Evolutionary conservation across 2,797 vertebrate genomes (phyloP).

Genomic region (Mormyrus proboscirostris): DNA sequence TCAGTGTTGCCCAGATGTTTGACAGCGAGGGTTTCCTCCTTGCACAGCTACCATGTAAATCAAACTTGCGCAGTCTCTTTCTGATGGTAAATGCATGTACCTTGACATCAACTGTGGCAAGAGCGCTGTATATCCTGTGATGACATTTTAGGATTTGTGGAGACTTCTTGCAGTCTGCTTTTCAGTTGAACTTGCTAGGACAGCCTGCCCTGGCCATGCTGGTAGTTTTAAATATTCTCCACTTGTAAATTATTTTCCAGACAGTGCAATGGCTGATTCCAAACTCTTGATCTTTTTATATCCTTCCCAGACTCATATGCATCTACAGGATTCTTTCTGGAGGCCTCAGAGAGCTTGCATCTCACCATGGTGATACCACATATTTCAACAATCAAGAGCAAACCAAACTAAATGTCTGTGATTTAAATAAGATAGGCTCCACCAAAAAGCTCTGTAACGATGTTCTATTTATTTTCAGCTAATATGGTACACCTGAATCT

Average conservation of each 20-base stretch:
- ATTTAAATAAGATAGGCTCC: background rate
- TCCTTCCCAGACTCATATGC: background rate
- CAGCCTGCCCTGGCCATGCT: background rate
- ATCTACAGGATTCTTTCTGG: background rate
- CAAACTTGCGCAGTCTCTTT: background rate
- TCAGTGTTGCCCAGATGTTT: background rate
- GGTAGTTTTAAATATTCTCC: background rate
- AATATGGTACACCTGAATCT: background rate
- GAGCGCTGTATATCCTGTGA: background rate
- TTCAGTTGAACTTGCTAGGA: background rate
- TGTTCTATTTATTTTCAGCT: background rate
- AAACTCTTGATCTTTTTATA: background rate
- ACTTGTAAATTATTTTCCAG: background rate
- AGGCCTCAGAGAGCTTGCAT: background rate
- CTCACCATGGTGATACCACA: background rate
- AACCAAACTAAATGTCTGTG: background rate
- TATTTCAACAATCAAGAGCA: background rate
- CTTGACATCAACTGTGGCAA: background rate
- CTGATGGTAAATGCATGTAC: background rate
- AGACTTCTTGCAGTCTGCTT: background rate
- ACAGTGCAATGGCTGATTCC: background rate
- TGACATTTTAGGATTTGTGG: background rate
- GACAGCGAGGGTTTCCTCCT: background rate
- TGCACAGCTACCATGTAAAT: background rate
- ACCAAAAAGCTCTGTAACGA: background rate